A percentile compares a stretch with the other conserved stretches of the same genome.
Conservation (phyloP, 2,888 invertebrate genomes). For the Deilephila elpenor region DNA sequence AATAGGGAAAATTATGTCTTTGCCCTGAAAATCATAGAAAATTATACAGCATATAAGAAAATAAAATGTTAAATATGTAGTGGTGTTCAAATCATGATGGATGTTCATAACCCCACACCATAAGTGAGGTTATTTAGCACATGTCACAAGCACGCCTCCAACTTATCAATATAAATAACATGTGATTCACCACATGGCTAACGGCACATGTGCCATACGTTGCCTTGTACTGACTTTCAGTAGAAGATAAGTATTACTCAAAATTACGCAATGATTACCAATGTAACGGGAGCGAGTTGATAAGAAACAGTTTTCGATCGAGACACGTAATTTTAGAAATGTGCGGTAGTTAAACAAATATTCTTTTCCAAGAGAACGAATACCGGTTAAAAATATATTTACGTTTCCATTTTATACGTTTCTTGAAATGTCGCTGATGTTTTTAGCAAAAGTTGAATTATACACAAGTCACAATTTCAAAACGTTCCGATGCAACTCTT, state of each 20-base stretch:
- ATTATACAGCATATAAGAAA: background rate
- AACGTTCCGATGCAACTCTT: too few species aligned
- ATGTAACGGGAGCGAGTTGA: too few species aligned
- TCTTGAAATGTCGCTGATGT: background rate
- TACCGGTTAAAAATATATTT: background rate
- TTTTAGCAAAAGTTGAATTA: background rate
- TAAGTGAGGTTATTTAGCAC: constrained; percentile 16
- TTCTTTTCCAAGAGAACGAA: background rate
- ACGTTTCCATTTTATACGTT: constrained; percentile 26
- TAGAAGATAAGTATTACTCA: background rate
- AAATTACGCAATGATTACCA: too few species aligned
- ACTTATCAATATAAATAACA: constrained; percentile 4
- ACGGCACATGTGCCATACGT: background rate
- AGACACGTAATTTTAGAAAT: background rate
- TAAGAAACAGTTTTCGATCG: too few species aligned
- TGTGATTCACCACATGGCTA: constrained; percentile 6
- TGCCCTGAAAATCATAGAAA: too few species aligned
- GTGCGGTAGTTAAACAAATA: background rate
- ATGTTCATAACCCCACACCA: background rate
- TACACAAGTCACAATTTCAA: background rate
- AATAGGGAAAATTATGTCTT: too few species aligned
- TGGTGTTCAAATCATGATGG: background rate
- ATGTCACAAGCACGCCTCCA: constrained; percentile 14
- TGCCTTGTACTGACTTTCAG: background rate
- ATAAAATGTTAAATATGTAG: background rate